Evolutionary conservation across 2,113 vertebrate species (phyloP).

Genomic region (Nothoprocta pentlandii): DNA sequence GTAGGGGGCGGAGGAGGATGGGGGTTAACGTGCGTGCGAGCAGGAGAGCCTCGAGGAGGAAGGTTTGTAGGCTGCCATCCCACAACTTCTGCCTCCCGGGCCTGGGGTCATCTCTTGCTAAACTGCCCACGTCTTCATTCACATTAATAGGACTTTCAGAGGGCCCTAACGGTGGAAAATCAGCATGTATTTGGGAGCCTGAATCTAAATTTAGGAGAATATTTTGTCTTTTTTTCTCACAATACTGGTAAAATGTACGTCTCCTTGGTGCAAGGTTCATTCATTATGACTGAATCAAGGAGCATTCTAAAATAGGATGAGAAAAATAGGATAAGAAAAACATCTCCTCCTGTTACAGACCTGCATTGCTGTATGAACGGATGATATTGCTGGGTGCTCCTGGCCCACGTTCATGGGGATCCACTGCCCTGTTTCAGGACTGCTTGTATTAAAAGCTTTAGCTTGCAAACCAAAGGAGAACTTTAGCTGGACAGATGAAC

Average conservation of each 20-base stretch:
- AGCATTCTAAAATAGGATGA: slow-evolving; percentile 12
- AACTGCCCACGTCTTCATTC: slow-evolving; percentile 26
- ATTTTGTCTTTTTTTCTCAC: slow-evolving; percentile 12
- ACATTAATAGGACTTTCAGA: neutral
- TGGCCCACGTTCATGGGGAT: neutral
- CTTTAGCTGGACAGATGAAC: slow-evolving; percentile 11
- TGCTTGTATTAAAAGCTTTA: slow-evolving; percentile 27
- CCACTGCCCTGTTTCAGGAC: slow-evolving; percentile 19
- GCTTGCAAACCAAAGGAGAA: neutral
- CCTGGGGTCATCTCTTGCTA: slow-evolving; percentile 4
- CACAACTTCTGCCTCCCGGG: slow-evolving; percentile 12
- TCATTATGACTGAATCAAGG: slow-evolving; percentile 66
- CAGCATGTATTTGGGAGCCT: neutral
- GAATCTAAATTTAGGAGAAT: slow-evolving; percentile 2
- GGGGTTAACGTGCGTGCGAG: slow-evolving; percentile 23
- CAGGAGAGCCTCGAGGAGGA: neutral
- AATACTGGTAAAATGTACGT: slow-evolving; percentile 45
- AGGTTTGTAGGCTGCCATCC: neutral
- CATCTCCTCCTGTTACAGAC: neutral
- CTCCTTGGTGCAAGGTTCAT: neutral
- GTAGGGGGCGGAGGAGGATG: neutral
- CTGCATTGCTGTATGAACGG: neutral
- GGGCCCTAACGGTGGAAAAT: neutral
- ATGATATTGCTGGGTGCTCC: neutral
- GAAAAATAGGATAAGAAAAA: neutral